Evolutionary conservation across 53 echinoderm and acorn worm genomes (phyloP).

Genomic region (Crossaster papposus): DNA sequence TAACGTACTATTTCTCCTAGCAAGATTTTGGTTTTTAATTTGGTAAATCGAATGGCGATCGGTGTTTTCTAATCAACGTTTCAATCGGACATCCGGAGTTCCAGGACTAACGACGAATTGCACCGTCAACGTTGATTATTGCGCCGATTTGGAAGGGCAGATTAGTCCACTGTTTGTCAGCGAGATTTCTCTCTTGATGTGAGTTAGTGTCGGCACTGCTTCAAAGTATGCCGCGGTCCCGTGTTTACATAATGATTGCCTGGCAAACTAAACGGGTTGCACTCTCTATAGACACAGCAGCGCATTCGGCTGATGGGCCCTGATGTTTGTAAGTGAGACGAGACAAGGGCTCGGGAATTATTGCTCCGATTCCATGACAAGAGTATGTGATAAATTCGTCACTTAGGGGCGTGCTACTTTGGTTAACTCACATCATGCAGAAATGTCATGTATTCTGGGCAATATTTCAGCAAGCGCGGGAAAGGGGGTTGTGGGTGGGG

Average conservation of each 20-base stretch:
- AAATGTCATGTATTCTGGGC: slow-evolving; percentile 20
- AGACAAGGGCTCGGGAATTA: not conserved
- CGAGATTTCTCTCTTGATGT: not conserved
- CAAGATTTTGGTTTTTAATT: no score
- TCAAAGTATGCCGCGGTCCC: not conserved
- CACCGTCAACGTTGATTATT: not conserved
- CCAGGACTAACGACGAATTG: not conserved
- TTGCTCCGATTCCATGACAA: not conserved
- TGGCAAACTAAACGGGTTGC: not conserved
- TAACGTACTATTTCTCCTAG: no score
- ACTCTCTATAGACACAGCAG: not conserved
- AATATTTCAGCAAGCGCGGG: not conserved
- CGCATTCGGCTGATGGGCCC: not conserved
- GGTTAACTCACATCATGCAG: not conserved
- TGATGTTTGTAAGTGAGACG: not conserved
- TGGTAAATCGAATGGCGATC: no score
- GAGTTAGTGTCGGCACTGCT: slow-evolving; percentile 21
- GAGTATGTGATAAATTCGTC: slow-evolving; percentile 31
- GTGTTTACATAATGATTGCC: slow-evolving; percentile 35
- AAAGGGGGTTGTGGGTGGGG: not conserved
- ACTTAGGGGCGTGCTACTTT: slow-evolving; percentile 15
- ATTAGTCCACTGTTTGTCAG: not conserved
- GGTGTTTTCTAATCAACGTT: no score
- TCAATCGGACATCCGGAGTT: not conserved
- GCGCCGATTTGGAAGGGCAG: not conserved